Conservation (phyloP, 1,140 invertebrate species). For the Drosophila mojavensis region DNA sequence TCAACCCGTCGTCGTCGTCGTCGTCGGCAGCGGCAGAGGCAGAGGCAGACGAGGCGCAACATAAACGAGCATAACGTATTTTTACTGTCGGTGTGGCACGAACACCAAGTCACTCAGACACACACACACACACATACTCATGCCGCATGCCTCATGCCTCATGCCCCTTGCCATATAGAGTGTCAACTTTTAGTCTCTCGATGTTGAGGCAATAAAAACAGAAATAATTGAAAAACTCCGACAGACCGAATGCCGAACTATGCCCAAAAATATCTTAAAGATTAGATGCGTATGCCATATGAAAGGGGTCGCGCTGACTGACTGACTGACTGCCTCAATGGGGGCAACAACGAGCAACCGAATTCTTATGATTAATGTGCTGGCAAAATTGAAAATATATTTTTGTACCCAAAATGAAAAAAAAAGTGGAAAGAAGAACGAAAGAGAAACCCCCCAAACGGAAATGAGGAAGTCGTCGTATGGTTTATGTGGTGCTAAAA, state of each 20-base stretch:
- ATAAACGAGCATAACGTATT: constrained; percentile 80
- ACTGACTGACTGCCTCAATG: constrained; percentile 53
- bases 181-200: constrained; percentile 73
- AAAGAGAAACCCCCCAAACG: constrained; percentile 44
- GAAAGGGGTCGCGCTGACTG: constrained; percentile 46
- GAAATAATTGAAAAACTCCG: constrained; percentile 72
- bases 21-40: not conserved
- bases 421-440: not conserved
- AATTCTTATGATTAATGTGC: constrained; percentile 77
- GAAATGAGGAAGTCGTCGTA: constrained; percentile 75
- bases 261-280: constrained; percentile 71
- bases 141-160: constrained; percentile 3
- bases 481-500: constrained; percentile 79
- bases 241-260: constrained; percentile 44
- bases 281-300: constrained; percentile 61
- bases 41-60: constrained; percentile 58
- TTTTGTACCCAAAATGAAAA: constrained; percentile 23
- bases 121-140: constrained; percentile 12
- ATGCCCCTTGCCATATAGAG: constrained; percentile 45
- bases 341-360: constrained; percentile 34
- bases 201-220: constrained; percentile 75
- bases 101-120: constrained; percentile 21
- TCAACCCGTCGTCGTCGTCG: constrained; percentile 24
- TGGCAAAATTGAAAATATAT: constrained; percentile 79
- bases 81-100: constrained; percentile 74